Percentiles rank a stretch among this genome's conserved stretches.
Evolutionary conservation across 2,888 invertebrate species (phyloP).

Genomic region (Sipunculus nudus): DNA sequence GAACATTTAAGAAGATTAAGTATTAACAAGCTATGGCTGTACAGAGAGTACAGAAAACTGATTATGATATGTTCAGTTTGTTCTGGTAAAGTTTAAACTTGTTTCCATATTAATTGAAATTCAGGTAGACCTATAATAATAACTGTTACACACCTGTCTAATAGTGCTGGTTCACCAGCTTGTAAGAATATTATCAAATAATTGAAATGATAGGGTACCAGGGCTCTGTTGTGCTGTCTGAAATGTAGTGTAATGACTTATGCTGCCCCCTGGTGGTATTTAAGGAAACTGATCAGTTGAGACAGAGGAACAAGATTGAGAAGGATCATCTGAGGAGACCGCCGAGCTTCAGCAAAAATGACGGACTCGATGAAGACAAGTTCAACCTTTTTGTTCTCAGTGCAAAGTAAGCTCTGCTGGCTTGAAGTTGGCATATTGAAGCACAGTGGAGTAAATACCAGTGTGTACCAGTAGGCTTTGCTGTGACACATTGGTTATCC

Average conservation of each 20-base stretch:
- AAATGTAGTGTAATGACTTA: not conserved
- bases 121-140: no score
- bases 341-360: constrained; percentile 31
- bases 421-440: no score
- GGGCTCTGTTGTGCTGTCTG: not conserved
- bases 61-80: not conserved
- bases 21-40: not conserved
- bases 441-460: no score
- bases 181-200: not conserved
- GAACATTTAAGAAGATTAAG: not conserved
- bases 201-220: not conserved
- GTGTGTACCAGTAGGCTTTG: no score
- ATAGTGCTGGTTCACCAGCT: no score
- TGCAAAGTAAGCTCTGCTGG: constrained; percentile 47
- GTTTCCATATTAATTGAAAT: no score
- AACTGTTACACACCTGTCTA: no score
- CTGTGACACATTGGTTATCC: no score
- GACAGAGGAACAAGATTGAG: constrained; percentile 45
- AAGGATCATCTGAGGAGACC: constrained; percentile 30
- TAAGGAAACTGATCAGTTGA: constrained; percentile 61
- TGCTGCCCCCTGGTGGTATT: no score
- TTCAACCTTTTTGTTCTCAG: constrained; percentile 60
- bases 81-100: not conserved
- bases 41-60: not conserved
- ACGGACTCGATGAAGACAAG: constrained; percentile 52